A percentile compares a stretch with the other conserved stretches of the same genome.
phyloP scores from a whole-genome alignment of 1,140 invertebrate species.

The Mamestra configurata region DNA sequence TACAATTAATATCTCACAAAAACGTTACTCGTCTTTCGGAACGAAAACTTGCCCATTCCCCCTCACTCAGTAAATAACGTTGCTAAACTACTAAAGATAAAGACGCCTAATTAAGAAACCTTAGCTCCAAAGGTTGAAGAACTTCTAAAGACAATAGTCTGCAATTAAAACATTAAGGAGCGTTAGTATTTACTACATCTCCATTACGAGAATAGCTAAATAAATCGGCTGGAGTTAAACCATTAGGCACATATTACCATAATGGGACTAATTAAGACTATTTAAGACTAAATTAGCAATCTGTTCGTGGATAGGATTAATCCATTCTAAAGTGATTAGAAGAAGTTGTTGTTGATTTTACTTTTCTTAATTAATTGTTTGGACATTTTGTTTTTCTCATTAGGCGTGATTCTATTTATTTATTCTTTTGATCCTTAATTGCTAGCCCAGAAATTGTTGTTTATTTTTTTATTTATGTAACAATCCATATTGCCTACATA shows the following conservation, averaged over 20 bases:
- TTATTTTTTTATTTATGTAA: too few relatives aligned
- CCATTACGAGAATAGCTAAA: conserved; percentile 8
- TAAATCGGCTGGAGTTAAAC: neutral
- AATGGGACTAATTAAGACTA: conserved; percentile 15
- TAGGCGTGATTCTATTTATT: too few relatives aligned
- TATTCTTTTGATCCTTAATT: too few relatives aligned
- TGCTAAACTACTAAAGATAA: too few relatives aligned
- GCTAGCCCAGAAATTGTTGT: too few relatives aligned
- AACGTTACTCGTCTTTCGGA: too few relatives aligned
- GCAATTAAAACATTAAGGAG: neutral
- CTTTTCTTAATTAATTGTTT: too few relatives aligned
- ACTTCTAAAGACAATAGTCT: conserved; percentile 6
- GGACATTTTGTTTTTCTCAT: too few relatives aligned
- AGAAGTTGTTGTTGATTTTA: conserved; percentile 3
- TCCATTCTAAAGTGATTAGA: neutral
- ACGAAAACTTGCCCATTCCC: too few relatives aligned
- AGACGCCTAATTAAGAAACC: neutral
- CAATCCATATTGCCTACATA: too few relatives aligned
- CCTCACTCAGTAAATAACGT: too few relatives aligned
- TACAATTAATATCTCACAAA: too few relatives aligned
- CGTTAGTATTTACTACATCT: conserved; percentile 31
- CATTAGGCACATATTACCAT: conserved; percentile 14
- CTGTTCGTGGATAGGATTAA: neutral
- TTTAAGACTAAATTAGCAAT: conserved; percentile 19
- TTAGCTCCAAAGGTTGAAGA: conserved; percentile 12